Base-by-base conservation (phyloP, 30 jellyfish, hydroid and myxozoan genomes). In the Cassiopea andromeda region DNA sequence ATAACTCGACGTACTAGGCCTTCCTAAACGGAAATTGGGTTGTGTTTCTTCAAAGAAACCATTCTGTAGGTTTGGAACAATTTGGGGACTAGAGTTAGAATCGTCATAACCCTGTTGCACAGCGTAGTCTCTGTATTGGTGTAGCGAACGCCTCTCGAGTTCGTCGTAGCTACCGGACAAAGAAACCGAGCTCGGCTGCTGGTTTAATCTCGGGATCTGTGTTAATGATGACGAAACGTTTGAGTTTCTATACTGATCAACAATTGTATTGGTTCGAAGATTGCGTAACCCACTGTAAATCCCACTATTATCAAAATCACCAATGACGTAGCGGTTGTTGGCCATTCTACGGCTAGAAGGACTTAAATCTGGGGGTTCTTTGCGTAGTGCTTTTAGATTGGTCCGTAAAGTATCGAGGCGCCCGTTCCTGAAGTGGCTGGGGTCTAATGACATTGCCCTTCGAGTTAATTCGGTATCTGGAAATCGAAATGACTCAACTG, bases 301-400 rank as follows among this genome's bases (percentile, higher is more conserved):
- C 1, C 98, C 98, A 48, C 97, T 93, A 83, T 80, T 93, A 54
- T 90, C 98, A 71, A 93, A 93, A 17, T 93, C 98, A 2, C 98
- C 98, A 73, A 91, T 85, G 61, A 92, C 93, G 81, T 85, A 92
- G 27, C 86, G 91, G 58, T 48, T 87, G 46, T 61, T 64, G 1
- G 45, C 82, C 94, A 75, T 85, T 15, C 85, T 73, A 46, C 87
- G 69, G 46, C 84, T 67, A 46, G 77, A 46, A n/a, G 91, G 91
- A 58, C 91, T 83, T 5, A 43, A 50, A 15, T 83, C 91, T 14
- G 82, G 44, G 1, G 84, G 27, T 7, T 14, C 80, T 46, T 19
- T 69, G 6, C 91, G 91, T 13, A 44, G 16, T 2, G 64, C 66
- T 64, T 68, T 68, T 8, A 83, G 66, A 83, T 69, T 83, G 0